Evolutionary conservation across 2,888 invertebrate species (phyloP).

Genomic region (Halocaridina rubra): DNA sequence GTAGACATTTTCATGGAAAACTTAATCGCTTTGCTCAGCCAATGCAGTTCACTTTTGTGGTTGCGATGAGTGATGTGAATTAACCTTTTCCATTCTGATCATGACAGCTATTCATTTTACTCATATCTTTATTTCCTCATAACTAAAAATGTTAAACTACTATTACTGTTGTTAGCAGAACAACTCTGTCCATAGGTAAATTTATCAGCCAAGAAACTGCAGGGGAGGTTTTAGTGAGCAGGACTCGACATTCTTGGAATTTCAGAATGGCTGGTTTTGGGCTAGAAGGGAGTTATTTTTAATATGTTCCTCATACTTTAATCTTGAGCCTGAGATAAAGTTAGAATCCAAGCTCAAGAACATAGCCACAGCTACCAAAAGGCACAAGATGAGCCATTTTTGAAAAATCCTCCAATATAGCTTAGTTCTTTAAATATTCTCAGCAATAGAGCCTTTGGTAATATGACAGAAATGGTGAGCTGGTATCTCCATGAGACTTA

Average conservation of each 20-base stretch:
- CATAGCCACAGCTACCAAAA: neutral
- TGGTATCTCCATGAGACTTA: slow-evolving; percentile 41
- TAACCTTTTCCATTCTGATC: neutral
- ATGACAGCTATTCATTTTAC: neutral
- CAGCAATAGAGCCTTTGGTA: neutral
- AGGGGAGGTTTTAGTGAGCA: neutral
- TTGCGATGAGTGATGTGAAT: neutral
- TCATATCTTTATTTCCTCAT: neutral
- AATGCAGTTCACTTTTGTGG: neutral
- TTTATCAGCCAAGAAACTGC: neutral
- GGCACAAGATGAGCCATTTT: neutral
- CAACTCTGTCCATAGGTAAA: neutral
- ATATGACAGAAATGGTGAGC: slow-evolving; percentile 35
- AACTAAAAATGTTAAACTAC: neutral
- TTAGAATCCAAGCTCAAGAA: neutral
- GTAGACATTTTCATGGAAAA: neutral
- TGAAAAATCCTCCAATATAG: neutral
- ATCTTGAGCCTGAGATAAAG: neutral
- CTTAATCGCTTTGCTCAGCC: neutral
- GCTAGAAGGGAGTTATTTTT: neutral
- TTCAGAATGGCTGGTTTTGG: neutral
- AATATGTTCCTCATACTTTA: neutral
- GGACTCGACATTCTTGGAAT: neutral
- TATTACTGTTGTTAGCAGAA: neutral
- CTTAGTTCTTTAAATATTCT: neutral